Percentiles rank a stretch among this genome's conserved stretches.
phyloP scores from a whole-genome alignment of 2,888 invertebrate species.

The Xylota segnis region DNA sequence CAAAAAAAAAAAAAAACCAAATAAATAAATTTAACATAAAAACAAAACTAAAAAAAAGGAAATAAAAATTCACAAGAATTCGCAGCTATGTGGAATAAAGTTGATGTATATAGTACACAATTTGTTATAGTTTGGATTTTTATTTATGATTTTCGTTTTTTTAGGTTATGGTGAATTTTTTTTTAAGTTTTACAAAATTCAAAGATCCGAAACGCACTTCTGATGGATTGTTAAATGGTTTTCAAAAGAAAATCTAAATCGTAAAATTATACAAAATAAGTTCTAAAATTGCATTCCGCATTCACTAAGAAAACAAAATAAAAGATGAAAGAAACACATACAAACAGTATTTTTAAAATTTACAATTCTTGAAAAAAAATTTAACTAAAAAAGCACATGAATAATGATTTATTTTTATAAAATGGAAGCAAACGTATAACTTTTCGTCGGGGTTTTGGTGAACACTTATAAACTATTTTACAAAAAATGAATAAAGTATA shows the following conservation, averaged over 20 bases:
- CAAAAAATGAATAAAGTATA: conserved; percentile 38
- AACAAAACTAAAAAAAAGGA: conserved; percentile 36
- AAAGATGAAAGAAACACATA: conserved; percentile 23
- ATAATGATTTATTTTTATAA: conserved; percentile 40
- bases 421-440: conserved; percentile 54
- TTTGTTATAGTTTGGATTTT: conserved; percentile 7
- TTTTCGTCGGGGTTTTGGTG: conserved; percentile 46
- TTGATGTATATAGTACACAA: not conserved
- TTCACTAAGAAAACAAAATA: conserved; percentile 37
- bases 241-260: conserved; percentile 6
- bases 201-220: conserved; percentile 15
- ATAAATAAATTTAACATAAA: conserved; percentile 15
- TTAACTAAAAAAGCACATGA: conserved; percentile 67
- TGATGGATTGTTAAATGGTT: conserved; percentile 29
- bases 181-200: not conserved
- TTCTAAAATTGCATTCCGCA: conserved; percentile 59
- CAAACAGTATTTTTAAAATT: conserved; percentile 67
- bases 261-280: conserved; percentile 29
- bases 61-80: conserved; percentile 75
- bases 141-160: conserved; percentile 64
- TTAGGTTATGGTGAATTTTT: conserved; percentile 28
- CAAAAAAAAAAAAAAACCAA: no score
- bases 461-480: conserved; percentile 71
- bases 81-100: conserved; percentile 48
- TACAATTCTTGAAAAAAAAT: conserved; percentile 35